Conservation (phyloP, 1,140 invertebrate species). For the Ostrea denselamellosa region DNA sequence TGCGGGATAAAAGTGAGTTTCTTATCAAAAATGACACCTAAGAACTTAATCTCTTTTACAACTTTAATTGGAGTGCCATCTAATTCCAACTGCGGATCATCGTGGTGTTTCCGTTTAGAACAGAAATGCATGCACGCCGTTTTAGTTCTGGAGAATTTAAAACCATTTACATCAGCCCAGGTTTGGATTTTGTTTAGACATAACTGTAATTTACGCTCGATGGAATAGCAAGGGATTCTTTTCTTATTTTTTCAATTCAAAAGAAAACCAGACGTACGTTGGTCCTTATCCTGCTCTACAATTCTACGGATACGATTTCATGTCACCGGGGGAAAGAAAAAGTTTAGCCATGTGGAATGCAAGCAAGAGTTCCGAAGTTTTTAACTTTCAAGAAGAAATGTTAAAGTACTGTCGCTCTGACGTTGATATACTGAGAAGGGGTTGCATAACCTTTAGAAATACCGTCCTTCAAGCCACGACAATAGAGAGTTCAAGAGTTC, state of each 20-base stretch:
- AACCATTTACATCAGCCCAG: too few species aligned
- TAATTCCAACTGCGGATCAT: too few species aligned
- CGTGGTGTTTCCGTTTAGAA: too few species aligned
- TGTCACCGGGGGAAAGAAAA: constrained; percentile 44
- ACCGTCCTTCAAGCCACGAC: constrained; percentile 44
- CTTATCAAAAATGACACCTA: too few species aligned
- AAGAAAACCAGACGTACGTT: constrained; percentile 50
- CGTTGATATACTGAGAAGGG: constrained; percentile 54
- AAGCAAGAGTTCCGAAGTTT: constrained; percentile 46
- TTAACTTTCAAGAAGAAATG: constrained; percentile 54
- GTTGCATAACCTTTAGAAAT: constrained; percentile 51
- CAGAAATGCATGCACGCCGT: too few species aligned
- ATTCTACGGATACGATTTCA: constrained; percentile 52
- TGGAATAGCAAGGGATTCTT: too few species aligned
- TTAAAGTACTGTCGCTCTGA: constrained; percentile 52
- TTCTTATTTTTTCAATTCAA: constrained; percentile 55
- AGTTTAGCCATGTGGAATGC: constrained; percentile 54
- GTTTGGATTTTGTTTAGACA: too few species aligned
- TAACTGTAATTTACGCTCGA: too few species aligned
- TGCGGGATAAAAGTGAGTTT: too few species aligned
- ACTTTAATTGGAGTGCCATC: too few species aligned
- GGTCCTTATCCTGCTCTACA: constrained; percentile 53
- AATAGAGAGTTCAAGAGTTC: constrained; percentile 17
- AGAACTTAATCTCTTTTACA: too few species aligned
- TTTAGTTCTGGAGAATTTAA: too few species aligned